These are phyloP conservation scores for Trachelus troglodyta DNA, from an alignment of 2,888 invertebrate genomes.

Conservation along the genomic window DNA sequence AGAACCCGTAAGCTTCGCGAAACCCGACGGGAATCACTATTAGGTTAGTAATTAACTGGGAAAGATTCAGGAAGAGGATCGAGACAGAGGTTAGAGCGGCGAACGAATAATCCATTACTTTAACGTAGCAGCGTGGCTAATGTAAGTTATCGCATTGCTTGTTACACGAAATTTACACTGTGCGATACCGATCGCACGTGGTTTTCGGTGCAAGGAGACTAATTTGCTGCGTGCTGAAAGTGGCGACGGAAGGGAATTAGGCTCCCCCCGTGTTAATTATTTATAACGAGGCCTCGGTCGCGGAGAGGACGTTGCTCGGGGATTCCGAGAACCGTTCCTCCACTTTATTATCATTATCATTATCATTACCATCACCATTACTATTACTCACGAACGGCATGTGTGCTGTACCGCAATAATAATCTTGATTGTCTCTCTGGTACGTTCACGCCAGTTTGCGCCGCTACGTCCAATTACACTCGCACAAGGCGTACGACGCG, in stretches of 20 bases:
- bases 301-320: conserved; percentile 33
- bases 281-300: conserved; percentile 52
- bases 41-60: neutral
- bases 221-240: conserved; percentile 26
- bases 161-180: conserved; percentile 1
- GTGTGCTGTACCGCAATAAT: conserved; percentile 36
- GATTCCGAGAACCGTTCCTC: conserved; percentile 28
- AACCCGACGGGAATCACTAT: neutral
- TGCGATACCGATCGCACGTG: conserved; percentile 8
- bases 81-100: neutral
- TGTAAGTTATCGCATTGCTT: conserved; percentile 1
- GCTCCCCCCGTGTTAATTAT: conserved; percentile 22
- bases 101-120: neutral
- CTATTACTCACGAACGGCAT: conserved; percentile 34
- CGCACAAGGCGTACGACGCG: neutral
- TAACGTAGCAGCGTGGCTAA: neutral
- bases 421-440: conserved; percentile 49
- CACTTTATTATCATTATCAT: conserved; percentile 50
- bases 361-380: conserved; percentile 44
- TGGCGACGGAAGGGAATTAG: conserved; percentile 27
- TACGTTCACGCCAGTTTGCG: conserved; percentile 44
- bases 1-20: neutral
- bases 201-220: conserved; percentile 16
- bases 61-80: neutral
- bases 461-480: conserved; percentile 42